Base-by-base conservation (phyloP, 2,797 vertebrate species). In the Schizopygopsis pylzovi region DNA sequence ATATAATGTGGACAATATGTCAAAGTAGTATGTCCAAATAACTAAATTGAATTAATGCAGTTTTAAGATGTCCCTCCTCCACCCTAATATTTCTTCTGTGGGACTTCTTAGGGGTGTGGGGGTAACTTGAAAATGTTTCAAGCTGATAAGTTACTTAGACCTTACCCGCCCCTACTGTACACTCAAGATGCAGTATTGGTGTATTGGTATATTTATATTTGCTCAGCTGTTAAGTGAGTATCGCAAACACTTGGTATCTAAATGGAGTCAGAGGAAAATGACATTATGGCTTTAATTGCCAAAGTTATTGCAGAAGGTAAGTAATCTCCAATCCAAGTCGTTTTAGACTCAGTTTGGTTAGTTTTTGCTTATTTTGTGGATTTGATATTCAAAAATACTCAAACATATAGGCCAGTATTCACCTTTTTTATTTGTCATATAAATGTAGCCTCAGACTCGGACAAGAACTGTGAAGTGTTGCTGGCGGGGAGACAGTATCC, bases 401-500 rank as follows among this genome's bases (percentile, higher is more conserved):
- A 73, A 16, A 75, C 1, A 15, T n/a, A 43, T 18, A 15, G 61
- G 12, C 61, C n/a, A 20, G 10, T 77, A n/a, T 67, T 39, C 18
- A 33, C 15, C 11, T n/a, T 25, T 65, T 43, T 15, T 73, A 1
- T 68, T 73, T 88, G 13, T 41, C 41, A 15, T 63, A 0, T 81
- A 43, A 33, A 5, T 65, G 67, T 91, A 99, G 98, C 98, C 39
- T 97, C 98, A 0, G 98, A 99, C 85, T 93, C 95, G 10, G 96
- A 96, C 0, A 92, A 92, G 1, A 96, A 95, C 82, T 89, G 91
- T 39, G 95, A 96, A n/a, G 91, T 97, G 54, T 88, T 96, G 4
- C 95, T 96, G 59, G 94, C 95, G 28, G 92, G 93, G 18, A 92
- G 83, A 87, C 93, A 86, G 67, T 95, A 95, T 84, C 88, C 91